These are phyloP conservation scores for Mimas tiliae DNA, from an alignment of 2,888 invertebrate species.

Conservation along the genomic window DNA sequence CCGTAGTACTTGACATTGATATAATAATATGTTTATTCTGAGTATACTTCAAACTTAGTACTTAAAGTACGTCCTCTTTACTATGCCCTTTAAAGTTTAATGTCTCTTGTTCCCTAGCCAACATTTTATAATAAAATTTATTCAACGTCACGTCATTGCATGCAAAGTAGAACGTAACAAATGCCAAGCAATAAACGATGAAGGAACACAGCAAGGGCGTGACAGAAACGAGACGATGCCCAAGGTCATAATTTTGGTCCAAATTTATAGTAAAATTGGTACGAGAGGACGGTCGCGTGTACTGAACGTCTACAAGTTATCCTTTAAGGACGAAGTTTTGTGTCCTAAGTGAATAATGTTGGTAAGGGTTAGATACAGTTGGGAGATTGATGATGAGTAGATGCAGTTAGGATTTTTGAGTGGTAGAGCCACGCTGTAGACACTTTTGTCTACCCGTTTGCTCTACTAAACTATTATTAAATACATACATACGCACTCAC, in stretches of 20 bases:
- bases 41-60: too few relatives aligned
- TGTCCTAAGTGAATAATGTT: conserved; percentile 4
- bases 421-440: too few relatives aligned
- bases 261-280: conserved; percentile 20
- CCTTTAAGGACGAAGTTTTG: conserved; percentile 4
- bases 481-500: too few relatives aligned
- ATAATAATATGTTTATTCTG: too few relatives aligned
- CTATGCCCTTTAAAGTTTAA: too few relatives aligned
- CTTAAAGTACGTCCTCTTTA: too few relatives aligned
- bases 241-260: conserved; percentile 9
- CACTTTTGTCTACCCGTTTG: too few relatives aligned
- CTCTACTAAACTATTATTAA: too few relatives aligned
- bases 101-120: neutral
- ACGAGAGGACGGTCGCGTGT: conserved; percentile 1
- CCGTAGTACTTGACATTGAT: too few relatives aligned
- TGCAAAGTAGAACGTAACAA: neutral
- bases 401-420: too few relatives aligned
- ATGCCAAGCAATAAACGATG: neutral
- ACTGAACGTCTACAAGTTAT: neutral
- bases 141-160: neutral
- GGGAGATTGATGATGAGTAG: too few relatives aligned
- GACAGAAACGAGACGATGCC: conserved; percentile 1
- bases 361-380: neutral
- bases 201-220: neutral
- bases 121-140: neutral